A percentile compares a stretch with the other conserved stretches of the same genome.
These are phyloP conservation scores for Venusia cambrica DNA, from an alignment of 2,888 invertebrate species.

Conservation along the genomic window DNA sequence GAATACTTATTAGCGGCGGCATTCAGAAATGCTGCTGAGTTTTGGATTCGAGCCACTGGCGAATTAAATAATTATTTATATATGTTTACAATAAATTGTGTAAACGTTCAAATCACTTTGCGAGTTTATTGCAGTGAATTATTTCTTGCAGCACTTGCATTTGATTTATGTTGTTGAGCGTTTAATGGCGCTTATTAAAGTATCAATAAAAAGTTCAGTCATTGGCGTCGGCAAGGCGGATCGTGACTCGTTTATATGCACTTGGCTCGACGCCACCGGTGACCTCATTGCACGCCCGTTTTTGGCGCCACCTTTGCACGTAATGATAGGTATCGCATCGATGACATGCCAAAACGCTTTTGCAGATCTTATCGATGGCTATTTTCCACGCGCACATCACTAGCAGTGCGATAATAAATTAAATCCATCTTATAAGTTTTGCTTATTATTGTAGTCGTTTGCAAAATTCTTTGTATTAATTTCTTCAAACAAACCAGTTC, in stretches of 20 bases:
- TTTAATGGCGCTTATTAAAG: conserved; percentile 34
- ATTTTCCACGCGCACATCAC: conserved; percentile 45
- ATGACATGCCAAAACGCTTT: conserved; percentile 64
- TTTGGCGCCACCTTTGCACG: conserved; percentile 69
- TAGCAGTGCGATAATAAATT: conserved; percentile 30
- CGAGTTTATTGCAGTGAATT: conserved; percentile 15
- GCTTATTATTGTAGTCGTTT: conserved; percentile 11
- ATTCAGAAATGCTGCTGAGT: conserved; percentile 33
- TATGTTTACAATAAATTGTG: conserved; percentile 45
- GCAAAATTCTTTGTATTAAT: conserved; percentile 6
- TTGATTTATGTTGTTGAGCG: conserved; percentile 33
- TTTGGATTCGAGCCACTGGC: conserved; percentile 50
- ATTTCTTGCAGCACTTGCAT: conserved; percentile 30
- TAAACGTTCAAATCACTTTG: conserved; percentile 36
- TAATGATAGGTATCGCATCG: conserved; percentile 62
- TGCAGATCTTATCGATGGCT: conserved; percentile 52
- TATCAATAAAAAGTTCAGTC: conserved; percentile 47
- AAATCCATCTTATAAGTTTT: conserved; percentile 22
- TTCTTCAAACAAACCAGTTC: not conserved
- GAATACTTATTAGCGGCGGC: conserved; percentile 36
- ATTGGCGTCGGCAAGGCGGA: conserved; percentile 42
- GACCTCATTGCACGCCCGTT: conserved; percentile 70
- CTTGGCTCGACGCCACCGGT: conserved; percentile 69
- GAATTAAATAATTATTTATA: conserved; percentile 39
- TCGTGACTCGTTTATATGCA: conserved; percentile 59